Evolutionary conservation across 2,888 invertebrate species (phyloP), one percentile per base, ranked within the genome.

Genomic region (Zeuzera pyrina): DNA sequence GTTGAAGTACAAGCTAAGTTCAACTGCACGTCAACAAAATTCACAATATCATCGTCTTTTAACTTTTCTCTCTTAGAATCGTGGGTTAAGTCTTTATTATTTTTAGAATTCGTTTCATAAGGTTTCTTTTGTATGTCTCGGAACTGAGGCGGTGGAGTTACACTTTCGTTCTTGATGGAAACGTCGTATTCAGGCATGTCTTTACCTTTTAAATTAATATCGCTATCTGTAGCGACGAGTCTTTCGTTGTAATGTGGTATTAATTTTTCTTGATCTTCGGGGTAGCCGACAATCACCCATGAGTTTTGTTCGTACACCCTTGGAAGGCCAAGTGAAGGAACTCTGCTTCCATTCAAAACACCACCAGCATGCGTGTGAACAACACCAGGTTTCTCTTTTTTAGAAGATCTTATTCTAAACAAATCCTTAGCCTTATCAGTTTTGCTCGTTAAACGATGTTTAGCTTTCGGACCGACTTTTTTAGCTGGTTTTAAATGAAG

Each of bases 1-100:
- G 84, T 85, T 0, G 84, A 85, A 1, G 76, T 81, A 44, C 81
- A 84, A 22, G 72, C 81, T 41, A 79, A 44, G 43, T 81, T 73
- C 39, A 84, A 51, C 35, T 83, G 81, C 24, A 74, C 59, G 34
- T 84, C 83, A 26, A 52, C 54, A 30, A 83, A 83, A 41, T 76
- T 65, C 29, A 71, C 44, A 30, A 69, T 62, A 8, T 69, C 59
- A 24, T 24, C 31, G 12, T 66, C 65, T 76, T 83, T 83, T 70
- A 81, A 79, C 35, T 81, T 83, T 36, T 81, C 83, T 36, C 78
- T 60, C 47, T 83, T 83, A 1, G 76, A 69, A 41, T 83, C 81
- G 37, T 78, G 74, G 16, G 73, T 70, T 41, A 79, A 48, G 41
- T 68, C 58, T 44, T 62, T 71, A 39, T 69, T 61, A 12, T 53